Base-by-base conservation (phyloP, 2,888 invertebrate species). In the Xestia sexstrigata region DNA sequence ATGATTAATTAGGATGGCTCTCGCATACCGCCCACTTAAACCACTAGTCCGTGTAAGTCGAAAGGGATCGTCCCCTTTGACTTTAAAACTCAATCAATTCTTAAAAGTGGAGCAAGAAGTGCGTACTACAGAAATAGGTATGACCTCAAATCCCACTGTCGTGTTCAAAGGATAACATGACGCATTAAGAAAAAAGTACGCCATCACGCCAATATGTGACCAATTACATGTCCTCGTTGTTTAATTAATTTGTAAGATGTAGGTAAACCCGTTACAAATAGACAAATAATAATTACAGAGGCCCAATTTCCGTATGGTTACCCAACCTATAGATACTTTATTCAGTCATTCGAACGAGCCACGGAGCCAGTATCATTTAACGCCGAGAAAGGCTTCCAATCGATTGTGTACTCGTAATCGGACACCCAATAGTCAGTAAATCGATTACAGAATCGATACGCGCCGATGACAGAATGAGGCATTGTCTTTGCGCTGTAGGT, bases 381-480 rank as follows among this genome's bases (percentile, higher is more conserved):
- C 35, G 23, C 26, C 42, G 13, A 20, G 20, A 62, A 74, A 62
- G 68, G 60, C 47, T 74, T 76, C 49, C 42, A 71, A 74, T 79
- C 71, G 69, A 65, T 73, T 70, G 69, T 52, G 58, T 7, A 66
- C 63, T 58, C 9, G 68, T 74, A 76, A 81, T 69, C 55, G 39
- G 23, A 74, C 67, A 70, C 75, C 63, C 23, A 45, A 26, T 68
- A 66, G 30, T 76, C 35, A 11, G 66, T 63, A 52, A 81, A 83
- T 86, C 78, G 81, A 85, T 85, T 83, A 82, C 69, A 68, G 58
- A 83, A 72, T 77, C 60, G 72, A 75, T 70, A 78, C 72, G 55
- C 67, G n/a, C 35, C 13, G 45, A 30, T 58, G 68, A 63, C 45
- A 76, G 65, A 70, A 79, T 66, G 45, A 15, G 45, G 74, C 76